phyloP scores from a whole-genome alignment of 2,797 vertebrate genomes.

The Selene dorsalis region DNA sequence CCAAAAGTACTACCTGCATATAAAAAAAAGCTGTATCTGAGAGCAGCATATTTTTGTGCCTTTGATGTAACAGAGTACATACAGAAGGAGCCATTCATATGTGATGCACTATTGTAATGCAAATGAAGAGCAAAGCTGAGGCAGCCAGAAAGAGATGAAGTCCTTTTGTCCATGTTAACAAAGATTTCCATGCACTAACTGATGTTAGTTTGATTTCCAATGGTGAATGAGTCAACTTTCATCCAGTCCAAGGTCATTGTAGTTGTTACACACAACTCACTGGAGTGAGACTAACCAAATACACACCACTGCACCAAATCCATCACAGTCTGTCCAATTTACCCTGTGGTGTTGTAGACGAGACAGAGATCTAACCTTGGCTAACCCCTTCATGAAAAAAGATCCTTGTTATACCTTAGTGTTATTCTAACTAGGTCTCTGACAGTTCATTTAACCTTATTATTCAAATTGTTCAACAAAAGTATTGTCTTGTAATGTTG shows the following conservation, averaged over 20 bases:
- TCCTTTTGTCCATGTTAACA: not conserved
- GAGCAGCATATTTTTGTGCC: not conserved
- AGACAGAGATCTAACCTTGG: not conserved
- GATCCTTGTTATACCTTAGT: not conserved
- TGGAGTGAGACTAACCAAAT: not conserved
- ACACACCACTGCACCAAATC: not conserved
- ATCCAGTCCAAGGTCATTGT: not conserved
- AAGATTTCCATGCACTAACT: not conserved
- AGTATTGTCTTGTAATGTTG: constrained; percentile 4
- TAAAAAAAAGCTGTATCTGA: not conserved
- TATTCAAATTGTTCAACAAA: not conserved
- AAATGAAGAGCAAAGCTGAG: too few species aligned
- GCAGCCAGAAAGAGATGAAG: not conserved
- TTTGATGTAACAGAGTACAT: not conserved
- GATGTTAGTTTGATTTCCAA: not conserved
- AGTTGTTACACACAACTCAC: not conserved
- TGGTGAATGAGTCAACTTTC: not conserved
- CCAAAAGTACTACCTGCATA: not conserved
- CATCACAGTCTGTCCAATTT: not conserved
- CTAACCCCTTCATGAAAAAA: not conserved
- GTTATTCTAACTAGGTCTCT: not conserved
- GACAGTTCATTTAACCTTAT: not conserved
- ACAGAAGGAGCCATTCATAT: not conserved
- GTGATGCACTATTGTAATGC: too few species aligned
- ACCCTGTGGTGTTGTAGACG: not conserved